Percentiles rank a stretch among this genome's conserved stretches.
phyloP scores from a whole-genome alignment of 2,888 invertebrate genomes.

The Tenthredo livida region DNA sequence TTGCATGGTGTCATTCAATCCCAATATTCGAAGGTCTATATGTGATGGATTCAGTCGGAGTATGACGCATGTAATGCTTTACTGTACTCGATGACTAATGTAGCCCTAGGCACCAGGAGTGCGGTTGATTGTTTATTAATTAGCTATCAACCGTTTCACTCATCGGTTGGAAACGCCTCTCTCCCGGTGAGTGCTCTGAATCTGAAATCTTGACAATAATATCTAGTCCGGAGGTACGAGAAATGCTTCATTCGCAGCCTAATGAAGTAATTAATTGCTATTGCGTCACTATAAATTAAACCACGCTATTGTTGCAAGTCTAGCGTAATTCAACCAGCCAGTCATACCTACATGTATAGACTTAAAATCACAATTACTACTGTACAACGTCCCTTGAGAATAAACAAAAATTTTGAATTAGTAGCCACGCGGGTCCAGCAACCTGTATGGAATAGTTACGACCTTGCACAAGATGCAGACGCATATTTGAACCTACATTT shows the following conservation, averaged over 20 bases:
- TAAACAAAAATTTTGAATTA: neutral
- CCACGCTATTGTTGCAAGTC: slow-evolving; percentile 9
- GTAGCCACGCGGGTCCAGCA: neutral
- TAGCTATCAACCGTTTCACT: slow-evolving; percentile 40
- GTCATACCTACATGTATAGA: neutral
- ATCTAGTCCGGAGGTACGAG: slow-evolving; percentile 29
- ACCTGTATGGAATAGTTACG: neutral
- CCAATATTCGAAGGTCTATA: neutral
- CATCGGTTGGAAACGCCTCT: slow-evolving; percentile 16
- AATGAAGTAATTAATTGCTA: slow-evolving; percentile 22
- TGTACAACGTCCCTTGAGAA: neutral
- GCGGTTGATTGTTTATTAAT: slow-evolving; percentile 43
- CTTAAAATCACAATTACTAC: neutral
- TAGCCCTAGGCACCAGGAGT: slow-evolving; percentile 17
- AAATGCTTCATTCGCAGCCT: slow-evolving; percentile 13
- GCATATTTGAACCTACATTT: neutral
- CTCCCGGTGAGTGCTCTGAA: slow-evolving; percentile 6
- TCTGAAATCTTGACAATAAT: slow-evolving; percentile 34
- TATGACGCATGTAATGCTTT: slow-evolving; percentile 11
- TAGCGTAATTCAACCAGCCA: slow-evolving; percentile 21
- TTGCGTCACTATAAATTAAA: slow-evolving; percentile 5
- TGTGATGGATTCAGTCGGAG: slow-evolving; percentile 11
- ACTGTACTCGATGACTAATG: slow-evolving; percentile 15
- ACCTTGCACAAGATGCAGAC: neutral
- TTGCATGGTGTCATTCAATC: neutral